Conservation (phyloP, 2,113 vertebrate species). For the Telmatochromis bifrenatus region DNA sequence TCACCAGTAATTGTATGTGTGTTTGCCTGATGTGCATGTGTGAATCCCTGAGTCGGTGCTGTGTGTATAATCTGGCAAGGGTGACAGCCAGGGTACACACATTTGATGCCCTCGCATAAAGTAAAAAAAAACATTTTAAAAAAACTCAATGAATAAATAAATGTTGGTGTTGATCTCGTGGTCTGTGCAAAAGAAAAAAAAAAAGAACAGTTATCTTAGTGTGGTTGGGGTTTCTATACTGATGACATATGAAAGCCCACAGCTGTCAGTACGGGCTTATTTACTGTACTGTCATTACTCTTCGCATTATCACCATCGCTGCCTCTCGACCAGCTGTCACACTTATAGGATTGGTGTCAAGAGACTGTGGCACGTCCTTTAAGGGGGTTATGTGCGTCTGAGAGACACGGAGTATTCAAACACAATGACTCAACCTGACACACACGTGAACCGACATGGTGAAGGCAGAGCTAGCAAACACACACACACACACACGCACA, state of each 20-base stretch:
- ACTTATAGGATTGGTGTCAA: constrained; percentile 50
- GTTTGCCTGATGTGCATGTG: background rate
- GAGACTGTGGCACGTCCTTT: constrained; percentile 19
- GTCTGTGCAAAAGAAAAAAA: background rate
- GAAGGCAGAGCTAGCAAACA: background rate
- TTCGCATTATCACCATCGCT: background rate
- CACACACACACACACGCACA: background rate
- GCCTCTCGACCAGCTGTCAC: constrained; percentile 34
- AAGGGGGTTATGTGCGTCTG: background rate
- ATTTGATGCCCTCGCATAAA: background rate
- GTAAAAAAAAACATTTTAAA: background rate
- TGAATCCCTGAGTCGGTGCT: background rate
- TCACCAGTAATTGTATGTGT: constrained; percentile 27
- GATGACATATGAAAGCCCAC: background rate
- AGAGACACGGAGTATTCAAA: background rate
- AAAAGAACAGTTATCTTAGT: background rate
- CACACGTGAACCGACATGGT: background rate
- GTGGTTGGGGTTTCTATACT: background rate
- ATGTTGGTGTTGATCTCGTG: background rate
- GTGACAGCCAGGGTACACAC: background rate
- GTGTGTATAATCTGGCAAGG: background rate
- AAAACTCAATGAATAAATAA: background rate
- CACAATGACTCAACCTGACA: background rate
- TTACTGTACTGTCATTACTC: constrained; percentile 32
- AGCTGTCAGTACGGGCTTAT: constrained; percentile 43